Base-by-base conservation (phyloP, 2,113 vertebrate genomes). In the Oryzias javanicus region DNA sequence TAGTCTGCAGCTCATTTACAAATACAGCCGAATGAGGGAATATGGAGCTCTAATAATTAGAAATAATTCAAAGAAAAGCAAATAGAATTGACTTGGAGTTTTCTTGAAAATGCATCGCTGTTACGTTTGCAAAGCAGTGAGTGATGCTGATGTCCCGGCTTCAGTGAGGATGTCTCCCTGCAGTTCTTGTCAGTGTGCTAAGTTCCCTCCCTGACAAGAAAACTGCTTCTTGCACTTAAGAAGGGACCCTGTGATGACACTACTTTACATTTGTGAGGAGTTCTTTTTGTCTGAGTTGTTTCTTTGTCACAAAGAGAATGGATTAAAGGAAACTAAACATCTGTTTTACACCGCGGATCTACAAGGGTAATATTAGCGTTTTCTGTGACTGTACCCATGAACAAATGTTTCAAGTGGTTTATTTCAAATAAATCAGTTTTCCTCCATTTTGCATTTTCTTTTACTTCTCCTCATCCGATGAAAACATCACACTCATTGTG, bases 371-470 rank as follows among this genome's bases (percentile, higher is more conserved):
- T 0, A 6, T 16, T 41, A 22, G 58, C 42, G 25, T 51, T 55
- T 41, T 59, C 48, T 56, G 47, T 20, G 52, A 42, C 4, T 10
- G 27, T 46, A 49, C 67, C 61, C 41, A 24, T 67, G 63, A 71
- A n/a, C 46, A 55, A 46, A 44, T 13, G 53, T 16, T 61, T 48
- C 67, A 15, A 46, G 16, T 40, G 0, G 53, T 44, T 19, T 20
- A 40, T 42, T 75, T 64, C 67, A 15, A 54, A 82, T 82, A 72
- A 78, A 81, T 74, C 35, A 16, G 54, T 60, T 63, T 54, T 55
- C 8, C 54, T 62, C 49, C 49, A 22, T 12, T 48, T 16, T 19
- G 29, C 45, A 62, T 47, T 1, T 46, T 17, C 14, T 45, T 45
- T 45, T 45, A 45, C 17, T 45, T 15, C 16, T 7, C n/a, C n/a